These are phyloP conservation scores for Drosophila demipolita DNA, from an alignment of 2,888 invertebrate species.

Conservation along the genomic window DNA sequence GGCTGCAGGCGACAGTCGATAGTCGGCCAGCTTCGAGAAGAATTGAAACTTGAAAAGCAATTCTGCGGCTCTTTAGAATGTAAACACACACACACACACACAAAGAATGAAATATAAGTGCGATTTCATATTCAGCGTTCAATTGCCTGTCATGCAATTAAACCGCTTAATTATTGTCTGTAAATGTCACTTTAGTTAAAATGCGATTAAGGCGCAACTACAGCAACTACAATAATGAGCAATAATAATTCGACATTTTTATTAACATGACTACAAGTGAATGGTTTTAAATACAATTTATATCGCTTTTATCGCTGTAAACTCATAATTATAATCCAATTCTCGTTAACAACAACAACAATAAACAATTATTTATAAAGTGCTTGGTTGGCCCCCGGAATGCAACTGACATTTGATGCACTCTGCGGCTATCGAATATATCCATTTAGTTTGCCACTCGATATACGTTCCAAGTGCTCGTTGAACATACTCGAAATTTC, in stretches of 20 bases:
- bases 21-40: slow-evolving; percentile 21
- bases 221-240: slow-evolving; percentile 57
- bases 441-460: slow-evolving; percentile 14
- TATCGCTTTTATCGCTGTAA: slow-evolving; percentile 74
- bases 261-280: slow-evolving; percentile 56
- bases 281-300: slow-evolving; percentile 68
- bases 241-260: slow-evolving; percentile 62
- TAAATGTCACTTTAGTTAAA: slow-evolving; percentile 69
- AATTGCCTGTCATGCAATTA: slow-evolving; percentile 62
- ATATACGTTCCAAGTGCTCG: neutral
- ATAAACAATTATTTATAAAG: slow-evolving; percentile 69
- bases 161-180: slow-evolving; percentile 68
- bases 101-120: neutral
- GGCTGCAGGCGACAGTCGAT: slow-evolving; percentile 35
- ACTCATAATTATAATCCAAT: slow-evolving; percentile 74
- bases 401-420: slow-evolving; percentile 56
- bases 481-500: slow-evolving; percentile 5
- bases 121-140: slow-evolving; percentile 36
- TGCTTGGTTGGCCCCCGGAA: slow-evolving; percentile 32
- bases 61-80: slow-evolving; percentile 32
- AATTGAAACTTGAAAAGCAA: slow-evolving; percentile 30
- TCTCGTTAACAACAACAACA: slow-evolving; percentile 51
- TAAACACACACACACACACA: neutral
- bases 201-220: slow-evolving; percentile 57
- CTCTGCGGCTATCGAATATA: neutral